Base-by-base conservation (phyloP, 2,113 vertebrate species). In the Ophiodon elongatus region DNA sequence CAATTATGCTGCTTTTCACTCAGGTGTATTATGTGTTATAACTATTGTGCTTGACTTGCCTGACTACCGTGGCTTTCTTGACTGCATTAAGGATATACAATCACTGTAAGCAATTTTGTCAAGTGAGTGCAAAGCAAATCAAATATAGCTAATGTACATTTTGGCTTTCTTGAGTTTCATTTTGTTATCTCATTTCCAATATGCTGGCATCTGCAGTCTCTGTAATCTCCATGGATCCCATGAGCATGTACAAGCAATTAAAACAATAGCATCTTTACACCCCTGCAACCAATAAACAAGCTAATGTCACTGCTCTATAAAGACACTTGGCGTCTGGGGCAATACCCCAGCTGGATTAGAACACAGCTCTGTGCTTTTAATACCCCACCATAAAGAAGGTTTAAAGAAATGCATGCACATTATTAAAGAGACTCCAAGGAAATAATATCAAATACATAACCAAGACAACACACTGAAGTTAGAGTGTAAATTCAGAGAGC, bases 281-380 rank as follows among this genome's bases (percentile, higher is more conserved):
- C 94, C 89, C 92, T 92, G 95, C 94, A 95, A 95, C 94, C 95
- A 95, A 94, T 95, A 95, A 96, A 95, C 94, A 95, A 95, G 92
- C 88, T 94, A 95, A 95, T 95, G 94, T 95, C 93, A 94, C 93
- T 92, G 90, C 93, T 92, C 91, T 90, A 92, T 93, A 94, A 94
- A 94, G 94, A 95, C 90, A 91, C 91, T 93, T 88, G 94, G 93
- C 79, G 87, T 95, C 94, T 90, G 83, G 92, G 92, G 93, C 94
- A 93, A 93, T 90, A 91, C 92, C 92, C 92, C 85, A 87, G 91
- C 90, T 94, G 92, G 93, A 95, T 94, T 95, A 94, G 87, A 94
- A 89, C 77, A 90, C 82, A 85, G 88, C 87, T 85, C 82, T 89
- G 82, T 87, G 92, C 83, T 91, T 94, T 91, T 94, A 93, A 95